Evolutionary conservation across 2,113 vertebrate species (phyloP).

Genomic region (Brachirus orientalis): DNA sequence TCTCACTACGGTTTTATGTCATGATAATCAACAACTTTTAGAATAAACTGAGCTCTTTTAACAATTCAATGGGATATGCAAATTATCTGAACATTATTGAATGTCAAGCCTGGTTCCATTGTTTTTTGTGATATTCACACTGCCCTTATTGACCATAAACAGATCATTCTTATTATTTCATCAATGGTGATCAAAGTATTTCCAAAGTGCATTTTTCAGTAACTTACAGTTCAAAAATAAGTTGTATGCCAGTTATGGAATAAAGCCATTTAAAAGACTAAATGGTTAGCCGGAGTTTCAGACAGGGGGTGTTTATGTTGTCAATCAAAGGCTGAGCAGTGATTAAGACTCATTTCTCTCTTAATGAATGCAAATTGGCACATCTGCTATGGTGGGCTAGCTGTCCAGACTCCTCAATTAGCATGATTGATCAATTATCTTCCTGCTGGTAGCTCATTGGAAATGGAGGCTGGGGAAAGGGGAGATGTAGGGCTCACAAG

Average conservation of each 20-base stretch:
- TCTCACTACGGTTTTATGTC: conserved; percentile 53
- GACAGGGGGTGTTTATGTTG: conserved; percentile 77
- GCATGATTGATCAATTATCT: conserved; percentile 86
- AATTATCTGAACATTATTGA: conserved; percentile 76
- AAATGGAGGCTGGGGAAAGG: conserved; percentile 57
- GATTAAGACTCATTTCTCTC: conserved; percentile 81
- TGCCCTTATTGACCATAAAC: conserved; percentile 8
- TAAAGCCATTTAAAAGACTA: conserved; percentile 35
- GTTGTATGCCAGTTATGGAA: conserved; percentile 36
- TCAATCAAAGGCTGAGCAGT: conserved; percentile 80
- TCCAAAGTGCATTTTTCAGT: conserved; percentile 10
- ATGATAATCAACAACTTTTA: conserved; percentile 38
- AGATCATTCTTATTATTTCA: not conserved
- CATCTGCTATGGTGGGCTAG: conserved; percentile 84
- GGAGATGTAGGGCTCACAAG: conserved; percentile 13
- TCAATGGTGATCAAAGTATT: not conserved
- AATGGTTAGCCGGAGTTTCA: conserved; percentile 55
- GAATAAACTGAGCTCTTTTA: conserved; percentile 44
- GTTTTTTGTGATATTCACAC: conserved; percentile 26
- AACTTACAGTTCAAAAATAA: conserved; percentile 17
- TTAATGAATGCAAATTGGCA: conserved; percentile 87
- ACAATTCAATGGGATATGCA: conserved; percentile 70
- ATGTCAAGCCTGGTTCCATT: conserved; percentile 69
- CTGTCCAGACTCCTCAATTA: conserved; percentile 86
- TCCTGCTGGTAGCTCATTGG: conserved; percentile 72